phyloP scores from a whole-genome alignment of 2,113 vertebrate species.

The Lanius collurio region DNA sequence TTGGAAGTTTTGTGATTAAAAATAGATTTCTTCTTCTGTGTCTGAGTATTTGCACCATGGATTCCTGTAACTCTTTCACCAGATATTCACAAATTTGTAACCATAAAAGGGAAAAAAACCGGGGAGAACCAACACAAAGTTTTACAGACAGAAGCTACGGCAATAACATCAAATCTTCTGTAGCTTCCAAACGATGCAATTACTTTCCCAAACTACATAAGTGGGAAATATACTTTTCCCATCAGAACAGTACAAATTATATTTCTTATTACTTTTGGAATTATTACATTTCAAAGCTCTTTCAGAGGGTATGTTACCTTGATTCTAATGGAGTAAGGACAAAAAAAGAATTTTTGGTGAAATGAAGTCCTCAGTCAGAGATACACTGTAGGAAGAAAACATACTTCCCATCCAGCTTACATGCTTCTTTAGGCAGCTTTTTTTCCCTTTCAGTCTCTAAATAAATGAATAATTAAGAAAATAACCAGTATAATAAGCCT shows the following conservation, averaged over 20 bases:
- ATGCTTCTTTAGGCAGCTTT: not conserved
- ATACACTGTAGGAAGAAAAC: not conserved
- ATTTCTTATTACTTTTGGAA: not conserved
- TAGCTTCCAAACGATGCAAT: constrained; percentile 2
- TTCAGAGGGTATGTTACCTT: not conserved
- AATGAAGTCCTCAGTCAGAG: not conserved
- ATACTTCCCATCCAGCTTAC: not conserved
- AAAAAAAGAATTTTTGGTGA: not conserved
- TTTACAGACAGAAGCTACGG: not conserved
- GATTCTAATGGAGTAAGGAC: not conserved
- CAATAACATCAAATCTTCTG: not conserved
- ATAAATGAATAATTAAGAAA: not conserved
- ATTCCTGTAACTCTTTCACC: not conserved
- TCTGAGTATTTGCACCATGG: not conserved
- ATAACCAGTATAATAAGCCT: not conserved
- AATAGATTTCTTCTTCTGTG: not conserved
- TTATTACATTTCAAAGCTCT: constrained; percentile 11
- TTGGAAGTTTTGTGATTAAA: constrained; percentile 42
- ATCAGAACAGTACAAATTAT: not conserved
- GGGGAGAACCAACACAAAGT: not conserved
- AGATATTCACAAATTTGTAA: not conserved
- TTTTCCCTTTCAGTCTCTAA: not conserved
- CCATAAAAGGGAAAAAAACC: not conserved
- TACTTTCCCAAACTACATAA: not conserved
- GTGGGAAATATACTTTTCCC: constrained; percentile 19